Evolutionary conservation across 2,888 invertebrate species (phyloP).

Genomic region (Pantelozetes paolii): DNA sequence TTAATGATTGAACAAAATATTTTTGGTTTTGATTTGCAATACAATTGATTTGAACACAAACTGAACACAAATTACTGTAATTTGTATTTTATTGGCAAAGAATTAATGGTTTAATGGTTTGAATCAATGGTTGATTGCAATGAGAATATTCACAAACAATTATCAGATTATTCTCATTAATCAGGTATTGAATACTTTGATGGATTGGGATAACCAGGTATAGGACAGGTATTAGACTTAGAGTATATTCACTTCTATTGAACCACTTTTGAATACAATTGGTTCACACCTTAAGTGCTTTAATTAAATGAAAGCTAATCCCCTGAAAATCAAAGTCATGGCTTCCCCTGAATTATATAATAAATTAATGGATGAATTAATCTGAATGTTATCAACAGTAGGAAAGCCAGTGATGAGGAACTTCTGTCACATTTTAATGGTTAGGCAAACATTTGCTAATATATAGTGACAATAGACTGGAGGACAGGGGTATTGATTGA

Average conservation of each 20-base stretch:
- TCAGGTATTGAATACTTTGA: too few species aligned
- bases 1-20: not conserved
- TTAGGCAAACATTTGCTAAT: not conserved
- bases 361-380: slow-evolving; percentile 9
- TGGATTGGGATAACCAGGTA: too few species aligned
- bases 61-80: not conserved
- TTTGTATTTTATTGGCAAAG: not conserved
- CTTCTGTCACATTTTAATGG: slow-evolving; percentile 4
- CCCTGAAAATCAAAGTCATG: too few species aligned
- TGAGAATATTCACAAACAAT: not conserved
- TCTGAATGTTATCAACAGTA: not conserved
- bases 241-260: too few species aligned
- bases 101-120: not conserved
- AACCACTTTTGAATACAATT: too few species aligned
- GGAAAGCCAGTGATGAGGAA: slow-evolving; percentile 2
- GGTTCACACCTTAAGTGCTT: too few species aligned
- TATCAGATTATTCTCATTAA: not conserved
- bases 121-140: not conserved
- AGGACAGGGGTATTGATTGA: too few species aligned
- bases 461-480: not conserved
- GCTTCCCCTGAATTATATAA: not conserved
- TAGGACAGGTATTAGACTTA: too few species aligned
- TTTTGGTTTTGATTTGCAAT: not conserved
- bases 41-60: not conserved
- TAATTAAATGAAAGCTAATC: too few species aligned